Percentiles rank a stretch among this genome's conserved stretches.
Conservation (phyloP, 2,797 vertebrate genomes). For the Neopelma chrysocephalum region DNA sequence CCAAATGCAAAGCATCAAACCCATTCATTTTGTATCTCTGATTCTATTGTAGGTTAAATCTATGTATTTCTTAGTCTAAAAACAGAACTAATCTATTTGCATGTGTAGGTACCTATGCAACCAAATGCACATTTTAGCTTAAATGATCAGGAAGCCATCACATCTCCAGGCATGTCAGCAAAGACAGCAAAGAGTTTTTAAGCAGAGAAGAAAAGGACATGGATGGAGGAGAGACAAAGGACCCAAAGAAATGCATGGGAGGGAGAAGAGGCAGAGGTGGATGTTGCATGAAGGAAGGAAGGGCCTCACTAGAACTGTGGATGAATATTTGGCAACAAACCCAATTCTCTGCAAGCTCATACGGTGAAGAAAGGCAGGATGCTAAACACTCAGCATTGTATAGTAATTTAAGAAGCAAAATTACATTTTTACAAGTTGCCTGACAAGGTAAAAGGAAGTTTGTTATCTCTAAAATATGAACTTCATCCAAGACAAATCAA, state of each 20-base stretch:
- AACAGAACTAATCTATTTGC: neutral
- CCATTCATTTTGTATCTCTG: neutral
- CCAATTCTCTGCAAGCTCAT: neutral
- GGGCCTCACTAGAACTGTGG: neutral
- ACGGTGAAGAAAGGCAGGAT: neutral
- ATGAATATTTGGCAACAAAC: fast-evolving
- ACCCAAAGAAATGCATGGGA: neutral
- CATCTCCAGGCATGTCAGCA: neutral
- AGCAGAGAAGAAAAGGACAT: neutral
- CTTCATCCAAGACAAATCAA: neutral
- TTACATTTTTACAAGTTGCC: neutral
- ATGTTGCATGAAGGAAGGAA: neutral
- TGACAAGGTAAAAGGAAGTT: neutral
- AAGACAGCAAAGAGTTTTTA: neutral
- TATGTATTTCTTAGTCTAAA: neutral
- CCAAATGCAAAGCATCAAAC: neutral
- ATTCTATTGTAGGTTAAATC: neutral
- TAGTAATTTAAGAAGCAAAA: neutral
- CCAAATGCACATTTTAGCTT: neutral
- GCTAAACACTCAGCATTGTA: neutral
- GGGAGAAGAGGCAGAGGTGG: neutral
- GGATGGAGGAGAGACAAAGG: neutral
- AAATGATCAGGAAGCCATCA: neutral
- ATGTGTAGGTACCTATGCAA: neutral
- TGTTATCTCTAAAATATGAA: neutral